Percentiles rank a stretch among this genome's conserved stretches.
phyloP scores from a whole-genome alignment of 2,888 invertebrate species.

The Trissolcus japonicus region DNA sequence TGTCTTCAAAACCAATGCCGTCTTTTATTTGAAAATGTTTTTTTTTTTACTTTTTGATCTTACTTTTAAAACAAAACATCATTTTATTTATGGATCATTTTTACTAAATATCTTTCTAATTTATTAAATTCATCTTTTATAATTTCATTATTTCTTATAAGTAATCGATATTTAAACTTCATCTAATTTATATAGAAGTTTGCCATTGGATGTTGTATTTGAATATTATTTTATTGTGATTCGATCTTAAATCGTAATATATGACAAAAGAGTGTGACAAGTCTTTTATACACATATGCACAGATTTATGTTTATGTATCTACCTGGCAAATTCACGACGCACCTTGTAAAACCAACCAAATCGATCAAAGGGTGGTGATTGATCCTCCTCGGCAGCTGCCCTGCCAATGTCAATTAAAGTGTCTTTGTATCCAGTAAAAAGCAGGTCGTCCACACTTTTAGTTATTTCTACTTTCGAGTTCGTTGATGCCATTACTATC shows the following conservation, averaged over 20 bases:
- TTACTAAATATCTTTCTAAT: no score
- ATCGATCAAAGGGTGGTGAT: conserved; percentile 83
- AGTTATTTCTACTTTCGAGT: conserved; percentile 79
- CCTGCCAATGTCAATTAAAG: conserved; percentile 82
- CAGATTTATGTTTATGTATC: conserved; percentile 54
- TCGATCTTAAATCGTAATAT: conserved; percentile 36
- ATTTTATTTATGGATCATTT: no score
- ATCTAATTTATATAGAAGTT: not conserved
- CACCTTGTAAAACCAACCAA: conserved; percentile 90
- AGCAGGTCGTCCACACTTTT: conserved; percentile 84
- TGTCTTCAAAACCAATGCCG: conserved; percentile 32
- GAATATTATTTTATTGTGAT: not conserved
- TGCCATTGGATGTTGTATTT: not conserved
- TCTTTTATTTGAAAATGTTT: conserved; percentile 7
- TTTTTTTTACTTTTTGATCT: no score
- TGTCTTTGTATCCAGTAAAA: conserved; percentile 89
- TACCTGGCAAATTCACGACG: conserved; percentile 57
- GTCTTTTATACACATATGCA: conserved; percentile 49
- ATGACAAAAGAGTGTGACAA: conserved; percentile 40
- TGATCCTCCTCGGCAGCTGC: conserved; percentile 77
- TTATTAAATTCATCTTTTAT: no score
- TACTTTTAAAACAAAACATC: no score
- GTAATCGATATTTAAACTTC: no score
- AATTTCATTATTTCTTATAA: no score
- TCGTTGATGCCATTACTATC: conserved; percentile 78